Evolutionary conservation across 2,888 invertebrate genomes (phyloP).

Genomic region (Mythimna vitellina): DNA sequence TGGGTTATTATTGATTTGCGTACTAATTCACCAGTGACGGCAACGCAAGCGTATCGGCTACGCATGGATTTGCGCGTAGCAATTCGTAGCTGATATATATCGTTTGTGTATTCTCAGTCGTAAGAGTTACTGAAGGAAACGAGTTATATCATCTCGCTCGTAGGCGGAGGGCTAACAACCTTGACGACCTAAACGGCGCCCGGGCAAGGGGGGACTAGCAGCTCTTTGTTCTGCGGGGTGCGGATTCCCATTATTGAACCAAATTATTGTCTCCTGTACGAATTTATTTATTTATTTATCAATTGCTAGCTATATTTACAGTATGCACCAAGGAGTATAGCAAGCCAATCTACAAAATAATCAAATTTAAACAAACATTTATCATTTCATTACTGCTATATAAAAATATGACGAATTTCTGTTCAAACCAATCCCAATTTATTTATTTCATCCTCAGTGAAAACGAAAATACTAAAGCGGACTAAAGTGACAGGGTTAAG

Average conservation of each 20-base stretch:
- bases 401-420: too few relatives aligned
- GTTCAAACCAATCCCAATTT: not conserved
- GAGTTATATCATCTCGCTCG: slow-evolving; percentile 56
- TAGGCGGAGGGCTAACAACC: slow-evolving; percentile 56
- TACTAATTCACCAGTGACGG: slow-evolving; percentile 46
- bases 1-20: slow-evolving; percentile 47
- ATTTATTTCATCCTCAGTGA: too few relatives aligned
- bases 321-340: too few relatives aligned
- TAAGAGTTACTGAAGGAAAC: slow-evolving; percentile 52
- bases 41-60: slow-evolving; percentile 45
- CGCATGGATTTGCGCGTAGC: slow-evolving; percentile 59
- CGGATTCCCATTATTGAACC: slow-evolving; percentile 4
- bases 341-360: too few relatives aligned
- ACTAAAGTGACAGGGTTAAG: too few relatives aligned
- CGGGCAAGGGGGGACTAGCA: slow-evolving; percentile 25
- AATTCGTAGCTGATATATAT: slow-evolving; percentile 54
- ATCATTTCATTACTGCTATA: too few relatives aligned
- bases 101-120: slow-evolving; percentile 42
- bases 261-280: slow-evolving; percentile 2
- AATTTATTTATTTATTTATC: too few relatives aligned
- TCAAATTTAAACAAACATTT: too few relatives aligned
- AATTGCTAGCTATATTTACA: too few relatives aligned
- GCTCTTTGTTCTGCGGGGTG: slow-evolving; percentile 43
- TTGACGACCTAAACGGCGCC: slow-evolving; percentile 50
- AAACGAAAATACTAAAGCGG: too few relatives aligned